Conservation (phyloP, 2,888 invertebrate genomes). For the Cephus nigrinus region DNA sequence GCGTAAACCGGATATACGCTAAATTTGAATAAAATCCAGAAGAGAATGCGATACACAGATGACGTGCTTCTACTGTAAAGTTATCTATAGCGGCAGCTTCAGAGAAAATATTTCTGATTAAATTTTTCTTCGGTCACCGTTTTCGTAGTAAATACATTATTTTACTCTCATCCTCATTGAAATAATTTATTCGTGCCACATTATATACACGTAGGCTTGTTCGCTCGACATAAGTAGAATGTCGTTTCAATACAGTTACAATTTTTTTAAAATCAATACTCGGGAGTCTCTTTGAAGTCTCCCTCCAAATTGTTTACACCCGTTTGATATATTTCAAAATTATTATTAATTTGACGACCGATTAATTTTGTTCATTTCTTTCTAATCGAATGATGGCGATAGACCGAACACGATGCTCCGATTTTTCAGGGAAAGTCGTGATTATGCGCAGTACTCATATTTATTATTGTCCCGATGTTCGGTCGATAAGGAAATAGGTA, state of each 20-base stretch:
- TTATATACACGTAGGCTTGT: background rate
- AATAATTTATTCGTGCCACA: constrained; percentile 26
- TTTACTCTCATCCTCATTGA: constrained; percentile 19
- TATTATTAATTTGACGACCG: background rate
- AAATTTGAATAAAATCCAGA: background rate
- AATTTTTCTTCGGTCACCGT: background rate
- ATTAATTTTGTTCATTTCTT: background rate
- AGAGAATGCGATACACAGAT: background rate
- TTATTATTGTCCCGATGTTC: background rate
- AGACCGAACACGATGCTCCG: background rate
- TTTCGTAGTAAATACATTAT: background rate
- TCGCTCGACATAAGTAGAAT: background rate
- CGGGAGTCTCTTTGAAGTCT: background rate
- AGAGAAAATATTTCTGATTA: background rate
- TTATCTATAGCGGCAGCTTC: background rate
- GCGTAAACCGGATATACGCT: background rate
- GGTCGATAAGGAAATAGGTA: background rate
- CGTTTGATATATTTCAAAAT: background rate
- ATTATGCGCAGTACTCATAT: background rate
- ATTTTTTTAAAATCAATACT: background rate
- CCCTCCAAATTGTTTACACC: background rate
- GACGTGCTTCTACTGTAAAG: background rate
- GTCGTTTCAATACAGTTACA: background rate
- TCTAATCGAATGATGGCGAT: background rate
- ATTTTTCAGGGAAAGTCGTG: background rate